Evolutionary conservation across 2,888 invertebrate genomes (phyloP).

Genomic region (Neria commutata): DNA sequence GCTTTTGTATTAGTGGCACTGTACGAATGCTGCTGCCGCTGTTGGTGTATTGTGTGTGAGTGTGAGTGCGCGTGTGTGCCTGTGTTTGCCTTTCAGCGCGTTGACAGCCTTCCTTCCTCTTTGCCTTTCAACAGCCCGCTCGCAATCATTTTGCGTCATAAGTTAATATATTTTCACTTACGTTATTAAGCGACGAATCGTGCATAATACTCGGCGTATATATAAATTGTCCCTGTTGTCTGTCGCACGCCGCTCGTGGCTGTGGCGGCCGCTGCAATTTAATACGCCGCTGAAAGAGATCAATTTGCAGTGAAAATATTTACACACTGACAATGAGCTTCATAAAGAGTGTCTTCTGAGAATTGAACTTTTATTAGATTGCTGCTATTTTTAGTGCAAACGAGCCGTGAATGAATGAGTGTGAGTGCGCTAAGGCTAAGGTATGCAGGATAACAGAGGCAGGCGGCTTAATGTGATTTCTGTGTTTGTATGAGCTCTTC

Average conservation of each 20-base stretch:
- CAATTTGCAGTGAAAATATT: slow-evolving; percentile 2
- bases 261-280: background rate
- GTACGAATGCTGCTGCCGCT: background rate
- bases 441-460: too few relatives aligned
- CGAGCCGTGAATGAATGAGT: too few relatives aligned
- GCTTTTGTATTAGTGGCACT: background rate
- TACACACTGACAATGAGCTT: background rate
- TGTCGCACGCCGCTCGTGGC: background rate
- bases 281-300: background rate
- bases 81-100: background rate
- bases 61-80: slow-evolving; percentile 1
- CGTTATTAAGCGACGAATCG: background rate
- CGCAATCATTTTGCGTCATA: background rate
- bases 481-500: too few relatives aligned
- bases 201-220: too few relatives aligned
- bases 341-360: too few relatives aligned
- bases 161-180: slow-evolving; percentile 6
- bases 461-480: too few relatives aligned
- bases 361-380: background rate
- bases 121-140: background rate
- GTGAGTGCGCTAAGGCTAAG: too few relatives aligned
- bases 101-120: background rate
- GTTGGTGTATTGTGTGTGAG: background rate
- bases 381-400: slow-evolving; percentile 1
- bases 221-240: background rate